Evolutionary conservation across 1,140 invertebrate genomes (phyloP), one percentile per base, ranked within the genome.

Genomic region (Aphaenogaster rudis): DNA sequence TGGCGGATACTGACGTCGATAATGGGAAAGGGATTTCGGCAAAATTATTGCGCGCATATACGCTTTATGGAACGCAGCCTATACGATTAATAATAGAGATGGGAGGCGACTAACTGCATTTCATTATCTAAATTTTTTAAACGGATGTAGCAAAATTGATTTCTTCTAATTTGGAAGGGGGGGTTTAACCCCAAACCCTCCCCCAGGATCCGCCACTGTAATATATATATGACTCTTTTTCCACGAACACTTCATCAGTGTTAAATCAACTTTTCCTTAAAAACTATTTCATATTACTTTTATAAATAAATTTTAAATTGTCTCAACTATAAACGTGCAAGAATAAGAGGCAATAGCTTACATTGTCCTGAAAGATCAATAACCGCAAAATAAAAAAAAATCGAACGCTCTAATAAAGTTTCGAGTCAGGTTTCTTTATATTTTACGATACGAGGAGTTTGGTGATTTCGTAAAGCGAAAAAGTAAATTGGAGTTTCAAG

Each of bases 401-500:
- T 74, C 13, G 42, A 48, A 45, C 3, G 52, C 6, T 82, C 6
- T 59, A 50, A 48, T 48, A 59, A 39, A 66, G 67, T 74, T 28
- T 72, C 1, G 39, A 61, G 7, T 21, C 42, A 48, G 7, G 13
- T 15, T 52, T 21, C 6, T 81, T 61, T 21, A 21, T 59, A 57
- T 50, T 82, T 36, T 59, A 57, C 28, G 1, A 11, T 13, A 42
- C 6, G 17, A 74, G 11, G 7, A 61, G 67, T 59, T 82, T 17
- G 42, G 21, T n/a, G 28, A 72, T 72, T 80, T 82, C 7, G 39
- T 36, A 82, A 48, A 82, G 52, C 28, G 67, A 81, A 50, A 82
- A 59, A 82, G 57, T 74, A 72, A 80, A 74, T 74, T 82, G 54
- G 39, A 82, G 28, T 3, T 61, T 61, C 42, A 61, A 72, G 67